phyloP scores from a whole-genome alignment of 2,888 invertebrate genomes.

The Lepidochrysops patricia region DNA sequence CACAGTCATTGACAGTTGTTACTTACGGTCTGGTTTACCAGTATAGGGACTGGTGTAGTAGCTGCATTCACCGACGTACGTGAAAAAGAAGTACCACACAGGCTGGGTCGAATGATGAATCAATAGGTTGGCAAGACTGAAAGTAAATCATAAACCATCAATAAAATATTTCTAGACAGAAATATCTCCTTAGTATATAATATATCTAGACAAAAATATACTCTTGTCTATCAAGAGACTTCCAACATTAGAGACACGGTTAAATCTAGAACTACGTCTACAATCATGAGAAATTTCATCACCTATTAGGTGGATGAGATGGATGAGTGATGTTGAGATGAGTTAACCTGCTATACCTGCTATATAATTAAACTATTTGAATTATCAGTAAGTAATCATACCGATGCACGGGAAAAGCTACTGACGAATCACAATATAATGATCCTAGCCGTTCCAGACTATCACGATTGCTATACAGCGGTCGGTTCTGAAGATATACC shows the following conservation, averaged over 20 bases:
- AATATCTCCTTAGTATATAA: too few species aligned
- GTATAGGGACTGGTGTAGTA: slow-evolving; percentile 43
- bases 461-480: slow-evolving; percentile 23
- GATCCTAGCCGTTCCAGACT: slow-evolving; percentile 25
- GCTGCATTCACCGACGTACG: slow-evolving; percentile 42
- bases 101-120: slow-evolving; percentile 34
- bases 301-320: too few species aligned
- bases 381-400: slow-evolving; percentile 10
- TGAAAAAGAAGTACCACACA: slow-evolving; percentile 46
- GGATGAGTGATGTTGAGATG: too few species aligned
- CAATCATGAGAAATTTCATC: too few species aligned
- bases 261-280: too few species aligned
- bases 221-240: too few species aligned
- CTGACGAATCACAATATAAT: slow-evolving; percentile 28
- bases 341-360: too few species aligned
- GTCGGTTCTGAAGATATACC: neutral
- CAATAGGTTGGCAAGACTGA: slow-evolving; percentile 42
- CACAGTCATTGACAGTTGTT: too few species aligned
- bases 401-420: slow-evolving; percentile 28
- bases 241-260: too few species aligned
- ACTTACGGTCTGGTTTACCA: slow-evolving; percentile 37
- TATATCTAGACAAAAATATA: too few species aligned
- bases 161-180: too few species aligned
- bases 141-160: neutral
- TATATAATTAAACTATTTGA: too few species aligned